Evolutionary conservation across 2,113 vertebrate species (phyloP).

Genomic region (Orcinus orca): DNA sequence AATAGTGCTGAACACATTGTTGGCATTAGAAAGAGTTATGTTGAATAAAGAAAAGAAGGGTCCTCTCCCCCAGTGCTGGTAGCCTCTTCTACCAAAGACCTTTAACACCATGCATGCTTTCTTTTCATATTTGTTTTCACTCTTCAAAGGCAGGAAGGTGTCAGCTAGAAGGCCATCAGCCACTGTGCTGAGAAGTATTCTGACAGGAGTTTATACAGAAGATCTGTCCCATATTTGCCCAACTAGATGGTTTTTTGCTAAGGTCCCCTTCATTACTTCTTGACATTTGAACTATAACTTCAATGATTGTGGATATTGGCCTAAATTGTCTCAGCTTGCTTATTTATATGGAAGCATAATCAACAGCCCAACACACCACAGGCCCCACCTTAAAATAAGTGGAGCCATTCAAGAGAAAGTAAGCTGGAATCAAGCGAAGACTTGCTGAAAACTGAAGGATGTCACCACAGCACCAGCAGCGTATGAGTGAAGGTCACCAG

Average conservation of each 20-base stretch:
- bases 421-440: neutral
- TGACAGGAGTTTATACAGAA: neutral
- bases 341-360: neutral
- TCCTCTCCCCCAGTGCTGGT: too few species aligned
- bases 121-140: neutral
- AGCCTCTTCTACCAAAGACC: neutral
- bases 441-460: neutral
- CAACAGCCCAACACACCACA: neutral
- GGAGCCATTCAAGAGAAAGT: neutral
- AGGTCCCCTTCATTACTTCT: neutral
- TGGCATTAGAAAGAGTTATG: neutral
- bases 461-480: neutral
- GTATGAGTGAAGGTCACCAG: neutral
- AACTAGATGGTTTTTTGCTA: neutral
- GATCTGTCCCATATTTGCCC: neutral
- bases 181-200: neutral
- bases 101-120: neutral
- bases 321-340: neutral
- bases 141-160: neutral
- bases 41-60: neutral
- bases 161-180: neutral
- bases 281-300: neutral
- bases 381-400: neutral
- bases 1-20: neutral
- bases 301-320: neutral